Base-by-base conservation (phyloP, 2,797 vertebrate species). In the Syndactyla subalaris region DNA sequence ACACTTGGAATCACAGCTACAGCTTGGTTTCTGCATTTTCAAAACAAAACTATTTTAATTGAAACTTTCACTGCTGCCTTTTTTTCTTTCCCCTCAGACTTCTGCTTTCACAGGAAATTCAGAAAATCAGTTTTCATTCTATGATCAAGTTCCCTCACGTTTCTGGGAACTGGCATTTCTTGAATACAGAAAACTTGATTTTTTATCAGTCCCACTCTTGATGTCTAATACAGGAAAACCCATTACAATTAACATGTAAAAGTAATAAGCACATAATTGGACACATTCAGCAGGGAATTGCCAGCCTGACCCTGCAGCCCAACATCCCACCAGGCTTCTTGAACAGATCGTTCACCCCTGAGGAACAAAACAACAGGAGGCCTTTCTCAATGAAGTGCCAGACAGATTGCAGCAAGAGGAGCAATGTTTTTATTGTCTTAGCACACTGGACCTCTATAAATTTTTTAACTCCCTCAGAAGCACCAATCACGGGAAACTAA, bases 401-500 rank as follows among this genome's bases (percentile, higher is more conserved):
- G 88, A 22, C 72, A 65, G 87, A 84, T 12, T 54, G 87, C 90
- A 90, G 63, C 46, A 90, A 66, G 8, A 84, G 88, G 36, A 94
- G 87, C 39, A n/a, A 26, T 61, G 79, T 90, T 94, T 92, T 84
- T 84, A 75, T 72, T 90, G 73, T 68, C 73, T 70, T 66, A 70
- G 76, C 85, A 92, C 61, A 62, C 54, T 41, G 74, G 70, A 84
- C 77, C 51, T 88, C 88, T 48, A 32, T 16, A 54, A 29, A 51
- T 86, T 72, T 65, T 67, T 86, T 1, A 95, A 84, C 70, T 93
- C 88, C 46, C 77, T 88, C 85, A 79, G 92, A 93, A 93, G 73
- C 83, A 91, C 62, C 79, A 76, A 32, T 70, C 85, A 71, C 57
- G 76, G 63, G 79, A 91, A 92, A 84, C 17, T 34, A 88, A 51